A percentile compares a stretch with the other conserved stretches of the same genome.
phyloP scores from a whole-genome alignment of 2,113 vertebrate genomes.

The Choloepus hoffmanni region DNA sequence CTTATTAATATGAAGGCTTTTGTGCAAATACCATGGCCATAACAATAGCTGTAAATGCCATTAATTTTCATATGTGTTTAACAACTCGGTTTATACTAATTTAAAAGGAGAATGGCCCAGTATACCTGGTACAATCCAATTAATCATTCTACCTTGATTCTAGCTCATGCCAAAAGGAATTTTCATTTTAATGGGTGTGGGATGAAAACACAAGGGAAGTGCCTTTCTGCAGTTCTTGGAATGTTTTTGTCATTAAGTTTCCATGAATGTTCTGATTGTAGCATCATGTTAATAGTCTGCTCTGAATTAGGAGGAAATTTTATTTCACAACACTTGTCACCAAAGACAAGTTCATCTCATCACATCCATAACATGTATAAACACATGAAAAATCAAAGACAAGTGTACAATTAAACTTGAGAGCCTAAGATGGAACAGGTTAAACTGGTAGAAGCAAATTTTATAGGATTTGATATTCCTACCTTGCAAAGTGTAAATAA shows the following conservation, averaged over 20 bases:
- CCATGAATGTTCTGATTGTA: constrained; percentile 81
- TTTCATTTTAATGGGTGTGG: constrained; percentile 69
- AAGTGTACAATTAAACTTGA: constrained; percentile 68
- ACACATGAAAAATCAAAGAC: constrained; percentile 77
- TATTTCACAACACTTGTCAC: constrained; percentile 80
- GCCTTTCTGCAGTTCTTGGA: constrained; percentile 73
- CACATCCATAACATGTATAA: constrained; percentile 72
- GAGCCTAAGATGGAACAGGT: constrained; percentile 54
- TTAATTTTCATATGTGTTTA: constrained; percentile 59
- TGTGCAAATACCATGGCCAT: constrained; percentile 28
- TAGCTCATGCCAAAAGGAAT: constrained; percentile 67
- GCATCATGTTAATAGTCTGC: constrained; percentile 78
- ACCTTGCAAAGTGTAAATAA: constrained; percentile 64
- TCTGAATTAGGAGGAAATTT: constrained; percentile 76
- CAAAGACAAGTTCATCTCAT: constrained; percentile 71
- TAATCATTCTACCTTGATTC: constrained; percentile 65
- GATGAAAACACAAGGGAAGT: constrained; percentile 64
- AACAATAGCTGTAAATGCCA: constrained; percentile 51
- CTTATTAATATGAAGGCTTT: constrained; percentile 52
- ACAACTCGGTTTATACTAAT: constrained; percentile 48
- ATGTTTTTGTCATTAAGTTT: constrained; percentile 79
- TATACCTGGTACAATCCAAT: constrained; percentile 18
- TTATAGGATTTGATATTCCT: constrained; percentile 49
- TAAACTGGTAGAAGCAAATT: constrained; percentile 63
- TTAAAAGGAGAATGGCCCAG: constrained; percentile 53